Evolutionary conservation across 2,113 vertebrate species (phyloP).

Genomic region (Chaenogobius annularis): DNA sequence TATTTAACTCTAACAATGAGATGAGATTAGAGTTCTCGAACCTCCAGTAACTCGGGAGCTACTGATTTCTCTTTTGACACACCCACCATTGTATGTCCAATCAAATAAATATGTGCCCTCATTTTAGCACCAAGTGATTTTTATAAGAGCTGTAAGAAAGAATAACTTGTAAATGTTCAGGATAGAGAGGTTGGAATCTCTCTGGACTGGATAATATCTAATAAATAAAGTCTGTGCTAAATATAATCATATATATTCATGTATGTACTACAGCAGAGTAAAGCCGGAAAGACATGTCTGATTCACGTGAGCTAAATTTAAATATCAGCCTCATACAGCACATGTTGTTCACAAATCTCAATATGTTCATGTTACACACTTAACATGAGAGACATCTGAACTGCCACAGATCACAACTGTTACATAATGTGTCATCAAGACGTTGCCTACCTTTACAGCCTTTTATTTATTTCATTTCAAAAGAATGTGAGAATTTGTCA

Average conservation of each 20-base stretch:
- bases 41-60: not conserved
- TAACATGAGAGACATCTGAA: not conserved
- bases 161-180: too few relatives aligned
- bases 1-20: not conserved
- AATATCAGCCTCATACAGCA: not conserved
- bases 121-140: not conserved
- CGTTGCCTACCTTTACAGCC: not conserved
- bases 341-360: not conserved
- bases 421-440: constrained; percentile 7
- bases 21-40: not conserved
- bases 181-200: too few relatives aligned
- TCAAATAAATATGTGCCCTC: not conserved
- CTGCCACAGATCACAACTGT: constrained; percentile 2
- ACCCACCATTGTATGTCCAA: not conserved
- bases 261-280: not conserved
- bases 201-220: too few relatives aligned
- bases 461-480: not conserved
- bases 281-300: not conserved
- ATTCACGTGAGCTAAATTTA: constrained; percentile 1
- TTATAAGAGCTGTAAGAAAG: too few relatives aligned
- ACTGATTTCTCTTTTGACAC: not conserved
- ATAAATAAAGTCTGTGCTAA: not conserved
- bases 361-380: constrained; percentile 1
- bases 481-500: too few relatives aligned
- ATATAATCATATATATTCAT: not conserved